A percentile compares a stretch with the other conserved stretches of the same genome.
These are phyloP conservation scores for Drosophila eohydei DNA, from an alignment of 2,888 invertebrate genomes.

Conservation along the genomic window DNA sequence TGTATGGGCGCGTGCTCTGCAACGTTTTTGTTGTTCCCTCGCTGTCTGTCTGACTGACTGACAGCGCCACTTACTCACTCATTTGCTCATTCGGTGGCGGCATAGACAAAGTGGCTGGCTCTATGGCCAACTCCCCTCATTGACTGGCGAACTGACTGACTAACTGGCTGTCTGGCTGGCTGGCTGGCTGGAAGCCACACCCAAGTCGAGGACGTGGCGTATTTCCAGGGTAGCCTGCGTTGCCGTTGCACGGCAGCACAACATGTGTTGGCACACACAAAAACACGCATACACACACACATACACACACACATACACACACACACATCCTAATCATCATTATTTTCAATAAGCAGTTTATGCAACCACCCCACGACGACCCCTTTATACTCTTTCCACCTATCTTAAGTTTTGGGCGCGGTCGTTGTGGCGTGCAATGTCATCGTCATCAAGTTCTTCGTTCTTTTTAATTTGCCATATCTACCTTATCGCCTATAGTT, in stretches of 20 bases:
- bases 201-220: constrained; percentile 32
- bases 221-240: constrained; percentile 22
- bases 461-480: constrained; percentile 34
- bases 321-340: constrained; percentile 25
- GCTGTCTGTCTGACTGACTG: constrained; percentile 20
- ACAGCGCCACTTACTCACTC: constrained; percentile 62
- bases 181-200: constrained; percentile 37
- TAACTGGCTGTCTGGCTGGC: constrained; percentile 1
- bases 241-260: constrained; percentile 35
- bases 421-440: constrained; percentile 46
- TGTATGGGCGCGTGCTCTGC: constrained; percentile 35
- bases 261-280: constrained; percentile 43
- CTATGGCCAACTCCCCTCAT: constrained; percentile 26
- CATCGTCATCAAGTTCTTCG: constrained; percentile 50
- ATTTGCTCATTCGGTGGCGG: constrained; percentile 23
- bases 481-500: constrained; percentile 22
- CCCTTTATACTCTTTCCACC: neutral
- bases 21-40: constrained; percentile 15
- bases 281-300: constrained; percentile 8
- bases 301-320: too few relatives aligned
- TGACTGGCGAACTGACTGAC: constrained; percentile 5
- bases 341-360: constrained; percentile 48
- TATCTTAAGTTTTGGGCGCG: constrained; percentile 38
- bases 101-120: constrained; percentile 57
- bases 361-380: constrained; percentile 4